These are phyloP conservation scores for Caerostris darwini DNA, from an alignment of 1,140 invertebrate genomes.

Conservation along the genomic window DNA sequence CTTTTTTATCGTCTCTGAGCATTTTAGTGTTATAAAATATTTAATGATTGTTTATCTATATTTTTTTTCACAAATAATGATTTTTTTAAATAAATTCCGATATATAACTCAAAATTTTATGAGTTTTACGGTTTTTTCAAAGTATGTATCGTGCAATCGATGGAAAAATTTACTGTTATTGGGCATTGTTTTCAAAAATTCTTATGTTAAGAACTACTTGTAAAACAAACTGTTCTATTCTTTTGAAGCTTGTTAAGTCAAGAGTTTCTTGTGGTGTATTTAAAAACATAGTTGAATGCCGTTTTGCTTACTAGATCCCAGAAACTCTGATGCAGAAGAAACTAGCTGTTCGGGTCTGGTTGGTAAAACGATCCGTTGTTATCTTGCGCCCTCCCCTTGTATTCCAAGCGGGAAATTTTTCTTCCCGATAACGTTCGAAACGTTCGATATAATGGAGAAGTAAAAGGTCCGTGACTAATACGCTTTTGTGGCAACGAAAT, in stretches of 20 bases:
- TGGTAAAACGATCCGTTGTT: conserved; percentile 20
- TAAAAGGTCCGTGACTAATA: conserved; percentile 64
- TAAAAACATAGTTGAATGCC: not conserved
- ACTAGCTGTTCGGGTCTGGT: conserved; percentile 10
- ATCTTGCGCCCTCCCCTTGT: not conserved
- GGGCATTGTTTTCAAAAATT: too few species aligned
- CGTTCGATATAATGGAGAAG: conserved; percentile 53
- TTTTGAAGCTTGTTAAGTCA: not conserved
- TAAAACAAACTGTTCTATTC: too few species aligned
- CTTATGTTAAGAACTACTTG: too few species aligned
- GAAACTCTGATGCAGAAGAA: not conserved
- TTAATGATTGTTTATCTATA: too few species aligned
- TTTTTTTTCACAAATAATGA: too few species aligned
- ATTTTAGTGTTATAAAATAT: too few species aligned
- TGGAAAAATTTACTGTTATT: too few species aligned
- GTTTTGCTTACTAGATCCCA: not conserved
- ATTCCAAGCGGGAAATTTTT: conserved; percentile 7
- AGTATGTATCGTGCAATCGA: too few species aligned
- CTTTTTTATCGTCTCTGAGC: too few species aligned
- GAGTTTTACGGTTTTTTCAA: too few species aligned
- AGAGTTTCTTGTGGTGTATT: not conserved
- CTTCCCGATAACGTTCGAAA: conserved; percentile 32
- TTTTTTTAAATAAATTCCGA: too few species aligned
- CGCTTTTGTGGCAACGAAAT: conserved; percentile 10
- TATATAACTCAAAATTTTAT: too few species aligned